Evolutionary conservation across 2,888 invertebrate species (phyloP).

Genomic region (Eristalis intricaria): DNA sequence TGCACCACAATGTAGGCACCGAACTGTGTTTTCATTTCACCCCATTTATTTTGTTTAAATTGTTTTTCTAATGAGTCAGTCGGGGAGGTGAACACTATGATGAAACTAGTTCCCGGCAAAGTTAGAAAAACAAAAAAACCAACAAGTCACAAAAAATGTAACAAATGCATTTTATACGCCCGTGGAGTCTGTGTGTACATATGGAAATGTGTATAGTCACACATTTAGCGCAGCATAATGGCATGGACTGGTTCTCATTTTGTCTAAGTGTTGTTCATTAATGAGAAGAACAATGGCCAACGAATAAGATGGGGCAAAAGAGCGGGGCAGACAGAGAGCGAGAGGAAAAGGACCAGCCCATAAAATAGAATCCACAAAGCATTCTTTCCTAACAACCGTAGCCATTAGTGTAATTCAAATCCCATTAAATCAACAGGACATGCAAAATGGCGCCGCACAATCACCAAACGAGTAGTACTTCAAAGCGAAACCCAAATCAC

Average conservation of each 20-base stretch:
- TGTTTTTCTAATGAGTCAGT: background rate
- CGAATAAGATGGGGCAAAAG: background rate
- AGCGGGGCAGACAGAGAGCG: slow-evolving; percentile 5
- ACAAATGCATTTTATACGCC: background rate
- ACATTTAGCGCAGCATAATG: slow-evolving; percentile 13
- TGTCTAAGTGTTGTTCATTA: slow-evolving; percentile 66
- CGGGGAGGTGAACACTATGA: background rate
- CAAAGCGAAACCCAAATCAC: slow-evolving; percentile 71
- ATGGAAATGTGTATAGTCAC: background rate
- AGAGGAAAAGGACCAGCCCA: slow-evolving; percentile 41
- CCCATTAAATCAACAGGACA: slow-evolving; percentile 73
- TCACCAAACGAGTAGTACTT: slow-evolving; percentile 72
- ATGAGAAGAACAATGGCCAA: slow-evolving; percentile 21
- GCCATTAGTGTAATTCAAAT: slow-evolving; percentile 73
- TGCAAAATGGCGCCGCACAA: slow-evolving; percentile 72
- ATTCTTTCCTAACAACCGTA: slow-evolving; percentile 68
- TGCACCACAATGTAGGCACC: slow-evolving; percentile 11
- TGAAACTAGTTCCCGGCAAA: background rate
- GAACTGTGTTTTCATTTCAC: slow-evolving; percentile 39
- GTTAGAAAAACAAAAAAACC: background rate
- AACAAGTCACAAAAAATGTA: background rate
- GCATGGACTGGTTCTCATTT: slow-evolving; percentile 63
- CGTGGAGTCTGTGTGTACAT: background rate
- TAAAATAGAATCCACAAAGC: slow-evolving; percentile 55
- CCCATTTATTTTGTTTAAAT: slow-evolving; percentile 31